These are phyloP conservation scores for Liodrosophila aerea DNA, from an alignment of 2,888 invertebrate genomes.

Conservation along the genomic window DNA sequence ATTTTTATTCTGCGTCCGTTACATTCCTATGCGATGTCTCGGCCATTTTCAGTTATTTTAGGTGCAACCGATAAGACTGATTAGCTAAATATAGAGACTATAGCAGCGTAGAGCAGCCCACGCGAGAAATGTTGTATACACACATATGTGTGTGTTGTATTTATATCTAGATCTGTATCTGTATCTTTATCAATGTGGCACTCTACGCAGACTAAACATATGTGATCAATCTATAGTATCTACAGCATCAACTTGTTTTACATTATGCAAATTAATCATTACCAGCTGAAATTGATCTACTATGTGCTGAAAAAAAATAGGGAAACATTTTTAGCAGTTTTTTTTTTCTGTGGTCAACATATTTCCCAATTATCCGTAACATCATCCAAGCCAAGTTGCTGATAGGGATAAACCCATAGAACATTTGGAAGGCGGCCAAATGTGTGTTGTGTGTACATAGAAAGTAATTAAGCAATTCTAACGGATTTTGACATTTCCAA, in stretches of 20 bases:
- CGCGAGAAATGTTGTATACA: conserved; percentile 1
- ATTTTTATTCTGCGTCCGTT: background rate
- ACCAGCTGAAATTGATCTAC: conserved; percentile 25
- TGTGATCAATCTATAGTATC: no score
- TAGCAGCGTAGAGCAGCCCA: conserved; percentile 3
- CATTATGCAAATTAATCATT: conserved; percentile 17
- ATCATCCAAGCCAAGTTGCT: background rate
- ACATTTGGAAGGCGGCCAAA: conserved; percentile 50
- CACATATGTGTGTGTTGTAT: no score
- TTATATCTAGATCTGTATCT: no score
- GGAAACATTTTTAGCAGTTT: background rate
- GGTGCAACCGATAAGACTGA: conserved; percentile 19
- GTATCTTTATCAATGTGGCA: no score
- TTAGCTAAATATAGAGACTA: conserved; percentile 17
- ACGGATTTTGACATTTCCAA: conserved; percentile 74
- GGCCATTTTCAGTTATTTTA: conserved; percentile 11
- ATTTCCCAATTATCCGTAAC: conserved; percentile 4
- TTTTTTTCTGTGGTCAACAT: conserved; percentile 10
- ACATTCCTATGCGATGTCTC: conserved; percentile 11
- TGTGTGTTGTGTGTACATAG: conserved; percentile 29
- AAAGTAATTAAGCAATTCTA: conserved; percentile 75
- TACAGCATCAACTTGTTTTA: conserved; percentile 16
- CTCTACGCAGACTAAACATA: no score
- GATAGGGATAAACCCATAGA: conserved; percentile 24
- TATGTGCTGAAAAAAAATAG: background rate